Conservation (phyloP, 1,140 invertebrate species). For the Drosophila sp. region DNA sequence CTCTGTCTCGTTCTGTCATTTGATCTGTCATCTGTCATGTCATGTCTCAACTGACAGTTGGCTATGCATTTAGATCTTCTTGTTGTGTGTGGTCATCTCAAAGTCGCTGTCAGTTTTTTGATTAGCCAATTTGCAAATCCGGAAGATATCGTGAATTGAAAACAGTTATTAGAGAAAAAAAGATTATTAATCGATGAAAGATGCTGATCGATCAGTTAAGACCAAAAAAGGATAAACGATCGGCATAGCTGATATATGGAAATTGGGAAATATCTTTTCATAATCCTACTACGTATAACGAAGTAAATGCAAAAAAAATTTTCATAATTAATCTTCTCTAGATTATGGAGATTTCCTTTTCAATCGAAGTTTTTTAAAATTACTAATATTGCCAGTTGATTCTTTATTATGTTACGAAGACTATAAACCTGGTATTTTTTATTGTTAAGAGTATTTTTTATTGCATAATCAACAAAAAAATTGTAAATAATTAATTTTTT, state of each 20-base stretch:
- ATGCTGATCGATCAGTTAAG: not conserved
- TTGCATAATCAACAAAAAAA: no score
- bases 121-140: constrained; percentile 13
- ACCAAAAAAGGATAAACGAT: not conserved
- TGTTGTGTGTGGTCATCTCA: constrained; percentile 5
- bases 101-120: constrained; percentile 5
- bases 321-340: no score
- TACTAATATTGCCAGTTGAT: no score
- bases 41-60: constrained; percentile 10
- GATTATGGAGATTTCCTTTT: no score
- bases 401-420: no score
- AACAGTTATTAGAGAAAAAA: not conserved
- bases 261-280: not conserved
- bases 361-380: no score
- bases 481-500: no score
- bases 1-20: not conserved
- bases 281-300: no score
- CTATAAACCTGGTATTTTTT: no score
- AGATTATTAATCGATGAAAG: not conserved
- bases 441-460: no score
- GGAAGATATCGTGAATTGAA: not conserved
- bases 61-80: constrained; percentile 9
- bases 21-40: constrained; percentile 10
- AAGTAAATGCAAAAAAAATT: no score
- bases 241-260: not conserved